Evolutionary conservation across 2,113 vertebrate genomes (phyloP).

Genomic region (Elachura formosa): DNA sequence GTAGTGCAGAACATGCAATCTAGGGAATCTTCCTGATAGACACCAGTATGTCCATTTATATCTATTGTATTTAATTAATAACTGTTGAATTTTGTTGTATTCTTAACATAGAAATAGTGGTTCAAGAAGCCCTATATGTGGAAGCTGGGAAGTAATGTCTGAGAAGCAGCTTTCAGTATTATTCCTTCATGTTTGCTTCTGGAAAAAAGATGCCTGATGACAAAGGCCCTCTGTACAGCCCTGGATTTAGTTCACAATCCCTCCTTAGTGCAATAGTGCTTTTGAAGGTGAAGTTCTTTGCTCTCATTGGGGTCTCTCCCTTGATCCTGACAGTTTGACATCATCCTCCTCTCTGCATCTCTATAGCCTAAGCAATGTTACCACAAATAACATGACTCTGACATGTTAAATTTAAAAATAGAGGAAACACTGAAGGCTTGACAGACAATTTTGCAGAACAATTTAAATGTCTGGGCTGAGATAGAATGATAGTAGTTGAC

Average conservation of each 20-base stretch:
- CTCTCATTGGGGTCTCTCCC: not conserved
- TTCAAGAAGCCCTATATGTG: not conserved
- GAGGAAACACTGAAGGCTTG: not conserved
- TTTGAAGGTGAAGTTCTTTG: not conserved
- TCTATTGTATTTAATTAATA: not conserved
- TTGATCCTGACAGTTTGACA: not conserved
- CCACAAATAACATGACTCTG: not conserved
- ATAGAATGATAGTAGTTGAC: not conserved
- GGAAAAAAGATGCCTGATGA: not conserved
- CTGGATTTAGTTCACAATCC: not conserved
- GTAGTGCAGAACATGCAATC: not conserved
- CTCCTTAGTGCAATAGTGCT: not conserved
- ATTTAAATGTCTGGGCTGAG: not conserved
- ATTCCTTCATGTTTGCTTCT: not conserved
- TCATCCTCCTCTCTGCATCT: not conserved
- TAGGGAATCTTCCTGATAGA: not conserved
- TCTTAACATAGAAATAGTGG: not conserved
- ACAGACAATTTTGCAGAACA: not conserved
- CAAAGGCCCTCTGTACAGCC: not conserved
- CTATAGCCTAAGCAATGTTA: not conserved
- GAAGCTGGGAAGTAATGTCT: not conserved
- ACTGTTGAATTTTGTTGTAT: not conserved
- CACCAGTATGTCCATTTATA: not conserved
- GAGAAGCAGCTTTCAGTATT: not conserved
- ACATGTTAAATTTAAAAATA: not conserved